phyloP scores from a whole-genome alignment of 2,797 vertebrate species.

The Tragopan temminckii region DNA sequence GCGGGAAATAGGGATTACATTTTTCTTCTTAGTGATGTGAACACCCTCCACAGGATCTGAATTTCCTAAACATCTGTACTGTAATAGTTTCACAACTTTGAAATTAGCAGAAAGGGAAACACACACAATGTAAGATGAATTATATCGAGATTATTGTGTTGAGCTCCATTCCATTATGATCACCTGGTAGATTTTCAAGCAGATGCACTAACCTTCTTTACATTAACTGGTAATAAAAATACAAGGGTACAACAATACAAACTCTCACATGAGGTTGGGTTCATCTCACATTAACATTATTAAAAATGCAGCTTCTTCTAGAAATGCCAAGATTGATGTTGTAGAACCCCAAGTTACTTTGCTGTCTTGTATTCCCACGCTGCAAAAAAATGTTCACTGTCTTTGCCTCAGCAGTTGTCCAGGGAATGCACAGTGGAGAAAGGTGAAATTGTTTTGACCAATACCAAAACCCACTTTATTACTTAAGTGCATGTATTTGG shows the following conservation, averaged over 20 bases:
- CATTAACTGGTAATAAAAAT: neutral
- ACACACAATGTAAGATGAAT: neutral
- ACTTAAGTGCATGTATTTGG: neutral
- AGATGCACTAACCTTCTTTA: neutral
- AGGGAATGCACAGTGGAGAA: neutral
- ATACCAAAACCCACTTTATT: neutral
- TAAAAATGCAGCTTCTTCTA: slow-evolving; percentile 13
- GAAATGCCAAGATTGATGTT: neutral
- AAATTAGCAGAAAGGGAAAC: neutral
- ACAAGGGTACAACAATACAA: neutral
- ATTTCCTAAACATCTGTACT: neutral
- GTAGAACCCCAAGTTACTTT: neutral
- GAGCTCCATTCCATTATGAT: neutral
- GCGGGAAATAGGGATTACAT: slow-evolving; percentile 61
- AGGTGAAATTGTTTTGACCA: neutral
- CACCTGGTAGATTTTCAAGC: neutral
- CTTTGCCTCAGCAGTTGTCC: neutral
- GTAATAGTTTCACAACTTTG: neutral
- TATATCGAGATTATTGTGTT: neutral
- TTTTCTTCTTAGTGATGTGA: slow-evolving; percentile 44
- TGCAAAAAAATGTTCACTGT: neutral
- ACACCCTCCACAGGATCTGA: neutral
- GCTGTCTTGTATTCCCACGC: neutral
- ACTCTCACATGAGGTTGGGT: no score
- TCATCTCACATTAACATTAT: neutral